phyloP scores from a whole-genome alignment of 2,888 invertebrate species.

The Synergus gifuensis region DNA sequence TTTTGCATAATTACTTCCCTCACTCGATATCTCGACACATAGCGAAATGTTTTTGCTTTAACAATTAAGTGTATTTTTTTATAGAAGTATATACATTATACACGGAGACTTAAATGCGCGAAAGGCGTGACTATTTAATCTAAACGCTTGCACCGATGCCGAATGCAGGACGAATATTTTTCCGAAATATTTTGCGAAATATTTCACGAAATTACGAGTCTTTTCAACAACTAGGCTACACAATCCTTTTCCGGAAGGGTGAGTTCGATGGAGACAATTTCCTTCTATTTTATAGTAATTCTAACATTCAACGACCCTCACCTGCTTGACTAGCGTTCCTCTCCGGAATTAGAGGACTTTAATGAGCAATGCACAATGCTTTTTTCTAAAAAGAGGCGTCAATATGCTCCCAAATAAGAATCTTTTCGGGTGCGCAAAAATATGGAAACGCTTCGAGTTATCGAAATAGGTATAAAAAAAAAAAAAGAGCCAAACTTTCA shows the following conservation, averaged over 20 bases:
- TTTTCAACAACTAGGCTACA: conserved; percentile 18
- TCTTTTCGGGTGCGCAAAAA: too few species aligned
- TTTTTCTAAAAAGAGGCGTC: background rate
- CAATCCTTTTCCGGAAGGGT: conserved; percentile 34
- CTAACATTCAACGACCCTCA: conserved; percentile 59
- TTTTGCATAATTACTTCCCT: conserved; percentile 17
- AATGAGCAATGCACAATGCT: conserved; percentile 24
- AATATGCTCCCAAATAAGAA: background rate
- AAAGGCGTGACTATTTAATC: conserved; percentile 20
- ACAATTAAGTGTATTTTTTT: conserved; percentile 66
- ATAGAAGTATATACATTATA: conserved; percentile 65
- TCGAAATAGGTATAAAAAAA: too few species aligned
- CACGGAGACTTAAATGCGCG: conserved; percentile 65
- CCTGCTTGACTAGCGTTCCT: conserved; percentile 62
- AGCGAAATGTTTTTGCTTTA: conserved; percentile 64
- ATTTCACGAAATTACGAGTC: conserved; percentile 37
- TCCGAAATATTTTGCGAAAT: background rate
- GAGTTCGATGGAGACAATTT: conserved; percentile 8
- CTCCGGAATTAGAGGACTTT: conserved; percentile 20
- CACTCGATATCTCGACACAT: conserved; percentile 45
- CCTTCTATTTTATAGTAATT: conserved; percentile 45
- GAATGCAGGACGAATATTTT: conserved; percentile 12
- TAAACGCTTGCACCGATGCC: conserved; percentile 17
- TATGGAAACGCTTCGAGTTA: too few species aligned
- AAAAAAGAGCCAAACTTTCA: too few species aligned